A percentile compares a stretch with the other conserved stretches of the same genome.
phyloP scores from a whole-genome alignment of 1,140 invertebrate genomes.

The Atta cephalotes region DNA sequence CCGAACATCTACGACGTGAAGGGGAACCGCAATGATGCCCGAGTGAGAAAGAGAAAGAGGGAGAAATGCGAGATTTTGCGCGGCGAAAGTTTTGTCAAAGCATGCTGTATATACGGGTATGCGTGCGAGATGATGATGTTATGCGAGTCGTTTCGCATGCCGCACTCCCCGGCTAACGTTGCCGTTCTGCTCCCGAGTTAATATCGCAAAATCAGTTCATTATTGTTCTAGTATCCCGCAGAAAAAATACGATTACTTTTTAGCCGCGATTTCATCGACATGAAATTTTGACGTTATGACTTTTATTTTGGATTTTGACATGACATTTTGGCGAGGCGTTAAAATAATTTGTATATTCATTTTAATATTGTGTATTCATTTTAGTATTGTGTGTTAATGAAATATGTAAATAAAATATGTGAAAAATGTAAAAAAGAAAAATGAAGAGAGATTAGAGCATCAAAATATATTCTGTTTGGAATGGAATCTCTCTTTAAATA shows the following conservation, averaged over 20 bases:
- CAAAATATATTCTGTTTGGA: no score
- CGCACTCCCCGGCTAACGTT: slow-evolving; percentile 21
- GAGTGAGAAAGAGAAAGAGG: slow-evolving; percentile 7
- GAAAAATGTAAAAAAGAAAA: not conserved
- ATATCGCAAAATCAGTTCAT: slow-evolving; percentile 33
- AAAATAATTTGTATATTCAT: not conserved
- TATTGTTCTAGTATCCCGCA: not conserved
- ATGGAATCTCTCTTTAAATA: no score
- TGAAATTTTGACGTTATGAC: not conserved
- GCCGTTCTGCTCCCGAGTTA: slow-evolving; percentile 10
- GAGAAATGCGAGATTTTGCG: slow-evolving; percentile 63
- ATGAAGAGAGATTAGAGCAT: not conserved
- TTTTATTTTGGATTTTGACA: not conserved
- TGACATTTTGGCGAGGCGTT: not conserved
- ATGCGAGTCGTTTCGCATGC: slow-evolving; percentile 50
- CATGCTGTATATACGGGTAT: slow-evolving; percentile 45
- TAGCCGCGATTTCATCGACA: not conserved
- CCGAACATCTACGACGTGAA: slow-evolving; percentile 23
- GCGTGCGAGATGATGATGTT: slow-evolving; percentile 62
- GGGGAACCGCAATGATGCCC: slow-evolving; percentile 30
- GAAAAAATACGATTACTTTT: slow-evolving; percentile 17
- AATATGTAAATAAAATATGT: not conserved
- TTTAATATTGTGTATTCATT: not conserved
- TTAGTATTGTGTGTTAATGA: not conserved
- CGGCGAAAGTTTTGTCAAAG: slow-evolving; percentile 72